phyloP scores from a whole-genome alignment of 2,797 vertebrate genomes.

The Chiropotes sagulatus region DNA sequence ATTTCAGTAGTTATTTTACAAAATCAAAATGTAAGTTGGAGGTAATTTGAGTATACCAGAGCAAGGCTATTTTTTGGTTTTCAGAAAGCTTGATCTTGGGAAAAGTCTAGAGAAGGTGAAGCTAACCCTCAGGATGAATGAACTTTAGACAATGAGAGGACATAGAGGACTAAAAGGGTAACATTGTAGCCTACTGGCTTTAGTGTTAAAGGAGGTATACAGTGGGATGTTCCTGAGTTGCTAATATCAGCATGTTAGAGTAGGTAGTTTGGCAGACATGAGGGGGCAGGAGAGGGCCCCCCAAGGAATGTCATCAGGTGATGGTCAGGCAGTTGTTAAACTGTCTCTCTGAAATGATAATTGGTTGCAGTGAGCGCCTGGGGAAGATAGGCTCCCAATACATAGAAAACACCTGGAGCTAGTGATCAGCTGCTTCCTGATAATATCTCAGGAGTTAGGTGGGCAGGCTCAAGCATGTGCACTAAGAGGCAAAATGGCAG shows the following conservation, averaged over 20 bases:
- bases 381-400: too few relatives aligned
- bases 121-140: not conserved
- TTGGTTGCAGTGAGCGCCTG: too few relatives aligned
- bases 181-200: not conserved
- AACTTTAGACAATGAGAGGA: not conserved
- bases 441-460: too few relatives aligned
- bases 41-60: not conserved
- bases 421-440: too few relatives aligned
- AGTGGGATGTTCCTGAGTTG: not conserved
- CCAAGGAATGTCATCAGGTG: too few relatives aligned
- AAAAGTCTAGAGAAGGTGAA: not conserved
- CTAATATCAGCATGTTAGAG: not conserved
- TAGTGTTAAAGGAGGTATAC: not conserved
- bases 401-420: too few relatives aligned
- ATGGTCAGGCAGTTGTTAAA: too few relatives aligned
- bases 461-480: too few relatives aligned
- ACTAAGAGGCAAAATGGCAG: too few relatives aligned
- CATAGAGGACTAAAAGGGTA: not conserved
- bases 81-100: not conserved
- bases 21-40: not conserved
- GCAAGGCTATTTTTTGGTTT: not conserved
- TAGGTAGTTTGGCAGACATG: too few relatives aligned
- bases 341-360: too few relatives aligned
- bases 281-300: too few relatives aligned
- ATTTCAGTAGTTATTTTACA: not conserved